These are phyloP conservation scores for Acholoe squamosa DNA, from an alignment of 2,888 invertebrate species.

Conservation along the genomic window DNA sequence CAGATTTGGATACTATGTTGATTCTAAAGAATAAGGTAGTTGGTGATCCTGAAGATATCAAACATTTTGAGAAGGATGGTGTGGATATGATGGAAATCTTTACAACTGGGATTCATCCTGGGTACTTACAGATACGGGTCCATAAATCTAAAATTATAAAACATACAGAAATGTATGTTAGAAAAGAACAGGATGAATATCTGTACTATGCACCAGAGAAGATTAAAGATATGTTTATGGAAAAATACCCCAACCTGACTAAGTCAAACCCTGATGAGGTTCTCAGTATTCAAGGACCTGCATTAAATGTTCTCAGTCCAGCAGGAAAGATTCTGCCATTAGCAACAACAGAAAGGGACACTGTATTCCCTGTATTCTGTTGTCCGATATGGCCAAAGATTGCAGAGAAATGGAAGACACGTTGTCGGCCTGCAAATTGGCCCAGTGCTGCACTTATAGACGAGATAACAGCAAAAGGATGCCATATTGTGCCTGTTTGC, in stretches of 20 bases:
- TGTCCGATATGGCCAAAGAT: conserved; percentile 36
- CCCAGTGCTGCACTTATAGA: neutral
- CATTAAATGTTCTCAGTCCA: neutral
- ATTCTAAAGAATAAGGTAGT: neutral
- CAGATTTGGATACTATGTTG: conserved; percentile 26
- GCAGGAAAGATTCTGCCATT: neutral
- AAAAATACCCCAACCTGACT: neutral
- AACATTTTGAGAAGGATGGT: neutral
- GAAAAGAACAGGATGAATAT: conserved; percentile 25
- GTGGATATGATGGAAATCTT: conserved; percentile 2
- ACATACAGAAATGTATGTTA: neutral
- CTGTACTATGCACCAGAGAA: conserved; percentile 13
- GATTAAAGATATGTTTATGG: neutral
- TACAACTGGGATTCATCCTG: conserved; percentile 19
- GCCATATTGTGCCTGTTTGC: conserved; percentile 43
- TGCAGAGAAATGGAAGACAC: conserved; percentile 18
- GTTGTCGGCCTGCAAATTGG: conserved; percentile 1
- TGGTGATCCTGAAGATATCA: neutral
- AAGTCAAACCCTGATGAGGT: neutral
- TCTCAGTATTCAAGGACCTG: neutral
- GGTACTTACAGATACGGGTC: conserved; percentile 4
- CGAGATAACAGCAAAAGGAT: neutral
- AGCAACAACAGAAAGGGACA: neutral
- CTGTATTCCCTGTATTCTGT: conserved; percentile 4
- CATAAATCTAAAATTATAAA: neutral